Evolutionary conservation across 2,113 vertebrate species (phyloP).

Genomic region (Urocitellus parryii): DNA sequence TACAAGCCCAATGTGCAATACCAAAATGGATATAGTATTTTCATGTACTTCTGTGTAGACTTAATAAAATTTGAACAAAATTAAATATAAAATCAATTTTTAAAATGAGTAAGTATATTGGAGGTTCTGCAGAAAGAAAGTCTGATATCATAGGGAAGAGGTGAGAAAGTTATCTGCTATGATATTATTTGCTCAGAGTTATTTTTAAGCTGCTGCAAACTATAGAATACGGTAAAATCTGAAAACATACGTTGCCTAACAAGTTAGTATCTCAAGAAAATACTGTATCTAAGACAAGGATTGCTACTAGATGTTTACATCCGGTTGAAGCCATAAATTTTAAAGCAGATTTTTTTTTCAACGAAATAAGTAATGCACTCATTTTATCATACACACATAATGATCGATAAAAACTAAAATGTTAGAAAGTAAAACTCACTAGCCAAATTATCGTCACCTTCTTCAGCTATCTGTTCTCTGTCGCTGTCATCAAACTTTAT

Average conservation of each 20-base stretch:
- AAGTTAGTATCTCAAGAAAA: conserved; percentile 75
- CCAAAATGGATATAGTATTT: conserved; percentile 88
- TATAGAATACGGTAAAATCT: conserved; percentile 64
- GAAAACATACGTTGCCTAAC: conserved; percentile 49
- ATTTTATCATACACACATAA: conserved; percentile 34
- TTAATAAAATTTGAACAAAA: conserved; percentile 73
- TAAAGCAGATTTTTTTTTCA: conserved; percentile 54
- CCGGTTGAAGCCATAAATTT: conserved; percentile 63
- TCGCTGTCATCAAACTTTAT: conserved; percentile 99
- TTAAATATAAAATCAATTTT: conserved; percentile 68
- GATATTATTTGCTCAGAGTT: conserved; percentile 79
- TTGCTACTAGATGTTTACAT: conserved; percentile 64
- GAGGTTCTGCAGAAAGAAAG: conserved; percentile 82
- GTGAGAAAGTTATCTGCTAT: conserved; percentile 72
- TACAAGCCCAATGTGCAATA: conserved; percentile 87
- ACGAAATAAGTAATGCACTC: conserved; percentile 5
- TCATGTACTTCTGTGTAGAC: conserved; percentile 72
- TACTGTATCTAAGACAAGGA: conserved; percentile 76
- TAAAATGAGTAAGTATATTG: conserved; percentile 70
- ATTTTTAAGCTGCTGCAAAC: conserved; percentile 82
- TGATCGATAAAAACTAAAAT: conserved; percentile 63
- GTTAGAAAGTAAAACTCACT: conserved; percentile 89
- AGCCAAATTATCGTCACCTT: conserved; percentile 93
- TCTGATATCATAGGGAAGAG: conserved; percentile 73
- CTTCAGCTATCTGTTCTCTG: conserved; percentile 96